Conservation (phyloP, 2,797 vertebrate species). For the Protonibea diacanthus region DNA sequence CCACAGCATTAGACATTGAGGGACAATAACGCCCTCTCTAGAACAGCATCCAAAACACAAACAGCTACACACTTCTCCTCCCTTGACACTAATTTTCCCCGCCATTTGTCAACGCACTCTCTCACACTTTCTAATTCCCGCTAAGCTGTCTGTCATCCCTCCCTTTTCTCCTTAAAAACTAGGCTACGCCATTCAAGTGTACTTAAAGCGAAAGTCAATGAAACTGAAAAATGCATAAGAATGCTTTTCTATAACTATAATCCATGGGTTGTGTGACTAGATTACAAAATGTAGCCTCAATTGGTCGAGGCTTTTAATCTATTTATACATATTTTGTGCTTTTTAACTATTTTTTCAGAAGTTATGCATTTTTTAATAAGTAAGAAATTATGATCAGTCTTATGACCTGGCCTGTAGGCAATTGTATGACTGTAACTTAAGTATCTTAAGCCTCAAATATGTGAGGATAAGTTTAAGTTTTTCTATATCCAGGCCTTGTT, state of each 20-base stretch:
- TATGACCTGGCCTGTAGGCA: neutral
- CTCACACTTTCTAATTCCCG: conserved; percentile 55
- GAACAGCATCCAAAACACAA: conserved; percentile 50
- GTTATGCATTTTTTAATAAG: neutral
- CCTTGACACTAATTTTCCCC: conserved; percentile 49
- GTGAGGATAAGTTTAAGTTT: neutral
- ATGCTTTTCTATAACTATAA: neutral
- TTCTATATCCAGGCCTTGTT: neutral
- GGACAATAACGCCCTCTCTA: conserved; percentile 59
- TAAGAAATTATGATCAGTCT: neutral
- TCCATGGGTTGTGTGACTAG: conserved; percentile 10
- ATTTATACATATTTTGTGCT: neutral
- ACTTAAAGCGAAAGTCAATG: conserved; percentile 26
- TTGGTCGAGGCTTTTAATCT: neutral
- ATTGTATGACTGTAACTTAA: neutral
- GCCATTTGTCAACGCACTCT: conserved; percentile 53
- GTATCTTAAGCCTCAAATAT: too few relatives aligned
- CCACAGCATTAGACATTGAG: conserved; percentile 61
- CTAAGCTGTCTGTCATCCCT: conserved; percentile 49
- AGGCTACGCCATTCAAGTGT: conserved; percentile 23
- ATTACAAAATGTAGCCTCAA: conserved; percentile 1
- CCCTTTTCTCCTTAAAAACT: conserved; percentile 25
- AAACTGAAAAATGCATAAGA: conserved; percentile 14
- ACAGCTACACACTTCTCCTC: conserved; percentile 51
- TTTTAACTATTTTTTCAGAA: neutral